Base-by-base conservation (phyloP, 2,113 vertebrate genomes). In the Mustela lutreola region DNA sequence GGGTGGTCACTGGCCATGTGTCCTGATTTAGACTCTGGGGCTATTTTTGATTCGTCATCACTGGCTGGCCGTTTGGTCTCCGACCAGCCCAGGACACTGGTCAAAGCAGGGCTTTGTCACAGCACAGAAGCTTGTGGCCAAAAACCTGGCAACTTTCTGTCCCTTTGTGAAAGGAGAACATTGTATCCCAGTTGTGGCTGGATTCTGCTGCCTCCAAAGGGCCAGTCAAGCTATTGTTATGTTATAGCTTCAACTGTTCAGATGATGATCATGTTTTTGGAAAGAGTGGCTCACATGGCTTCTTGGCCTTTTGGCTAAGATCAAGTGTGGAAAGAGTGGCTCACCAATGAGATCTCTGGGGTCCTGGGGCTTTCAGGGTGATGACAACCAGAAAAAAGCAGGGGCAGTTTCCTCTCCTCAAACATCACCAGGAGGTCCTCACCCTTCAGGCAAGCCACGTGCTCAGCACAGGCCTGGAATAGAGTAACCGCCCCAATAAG, bases 41-140 rank as follows among this genome's bases (percentile, higher is more conserved):
- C 91, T 97, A 91, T 97, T 97, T 97, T 94, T 84, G 78, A 81
- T 88, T 96, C 89, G 78, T 93, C 91, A 60, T 73, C 84, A 97
- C 71, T 67, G 24, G 81, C 62, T 92, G 92, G 91, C 94, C 80
- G 63, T 85, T 98, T 95, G 94, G 84, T 95, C 85, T 93, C 84
- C 28, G 56, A 65, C 16, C 48, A 91, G 62, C 62, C 53, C 11
- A 21, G 56, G 8, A 95, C 50, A n/a, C 85, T 97, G 53, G 83
- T 92, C 90, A 97, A 95, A 97, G 93, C 80, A 58, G 33, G 50
- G 85, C 95, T 97, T 95, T 95, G 91, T 97, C 85, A 94, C 1
- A 56, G 45, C 63, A 91, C 31, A 97, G 93, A 63, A 58, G 58
- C 80, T 60, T 91, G 79, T 62, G 62, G 87, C 85, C 83, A 89